A percentile compares a stretch with the other conserved stretches of the same genome.
These are phyloP conservation scores for Stenichneumon culpator DNA, from an alignment of 2,888 invertebrate species.

Conservation along the genomic window DNA sequence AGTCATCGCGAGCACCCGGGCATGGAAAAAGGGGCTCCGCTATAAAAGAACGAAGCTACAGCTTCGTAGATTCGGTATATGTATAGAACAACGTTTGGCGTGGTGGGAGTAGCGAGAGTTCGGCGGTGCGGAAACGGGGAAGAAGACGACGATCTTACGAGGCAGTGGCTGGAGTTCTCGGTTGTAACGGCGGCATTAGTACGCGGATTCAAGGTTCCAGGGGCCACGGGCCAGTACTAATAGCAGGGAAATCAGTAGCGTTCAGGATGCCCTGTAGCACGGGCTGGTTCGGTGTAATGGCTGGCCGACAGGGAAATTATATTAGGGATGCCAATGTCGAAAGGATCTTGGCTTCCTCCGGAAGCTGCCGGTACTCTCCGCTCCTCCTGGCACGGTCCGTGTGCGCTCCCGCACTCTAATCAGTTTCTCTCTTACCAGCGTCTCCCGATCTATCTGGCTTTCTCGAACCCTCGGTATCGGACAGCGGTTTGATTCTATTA, in stretches of 20 bases:
- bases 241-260: constrained; percentile 25
- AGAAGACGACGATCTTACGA: constrained; percentile 2
- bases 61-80: constrained; percentile 4
- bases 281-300: constrained; percentile 77
- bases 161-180: constrained; percentile 8
- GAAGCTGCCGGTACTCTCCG: constrained; percentile 50
- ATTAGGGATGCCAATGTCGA: constrained; percentile 78
- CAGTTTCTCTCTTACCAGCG: constrained; percentile 24
- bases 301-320: constrained; percentile 79
- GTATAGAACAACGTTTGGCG: background rate
- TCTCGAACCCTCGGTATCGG: constrained; percentile 44
- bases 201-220: background rate
- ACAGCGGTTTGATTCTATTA: constrained; percentile 77
- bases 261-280: constrained; percentile 39
- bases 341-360: constrained; percentile 75
- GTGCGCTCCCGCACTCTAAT: constrained; percentile 43
- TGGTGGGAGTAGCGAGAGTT: constrained; percentile 10
- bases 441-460: constrained; percentile 36
- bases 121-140: constrained; percentile 1
- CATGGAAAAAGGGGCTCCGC: constrained; percentile 33
- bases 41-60: constrained; percentile 24
- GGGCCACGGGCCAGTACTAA: constrained; percentile 5
- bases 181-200: background rate
- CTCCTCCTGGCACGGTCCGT: constrained; percentile 21
- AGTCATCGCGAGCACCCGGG: constrained; percentile 34